These are phyloP conservation scores for Ennomos erosarius DNA, from an alignment of 2,888 invertebrate genomes.

Conservation along the genomic window DNA sequence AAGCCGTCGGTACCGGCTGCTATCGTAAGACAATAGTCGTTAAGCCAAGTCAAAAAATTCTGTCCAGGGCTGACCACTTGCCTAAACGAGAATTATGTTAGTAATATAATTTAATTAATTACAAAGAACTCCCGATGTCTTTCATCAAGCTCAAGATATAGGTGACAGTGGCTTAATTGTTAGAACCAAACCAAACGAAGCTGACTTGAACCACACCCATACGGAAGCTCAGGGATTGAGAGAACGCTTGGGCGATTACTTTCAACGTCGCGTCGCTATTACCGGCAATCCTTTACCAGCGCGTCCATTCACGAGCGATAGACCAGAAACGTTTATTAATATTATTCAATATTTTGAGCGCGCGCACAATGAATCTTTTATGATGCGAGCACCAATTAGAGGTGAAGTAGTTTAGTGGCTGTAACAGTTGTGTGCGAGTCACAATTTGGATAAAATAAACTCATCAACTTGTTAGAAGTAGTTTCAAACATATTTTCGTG, in stretches of 20 bases:
- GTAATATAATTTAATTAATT: no score
- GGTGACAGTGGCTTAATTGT: no score
- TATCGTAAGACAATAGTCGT: no score
- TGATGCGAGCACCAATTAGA: conserved; percentile 50
- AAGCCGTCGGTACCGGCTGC: no score
- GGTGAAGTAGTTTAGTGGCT: conserved; percentile 22
- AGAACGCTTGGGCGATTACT: conserved; percentile 61
- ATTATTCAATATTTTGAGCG: conserved; percentile 77
- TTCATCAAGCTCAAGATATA: no score
- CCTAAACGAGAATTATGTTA: no score
- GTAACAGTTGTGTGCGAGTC: not conserved
- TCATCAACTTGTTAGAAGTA: no score
- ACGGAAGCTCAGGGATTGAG: conserved; percentile 65
- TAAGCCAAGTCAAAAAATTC: no score
- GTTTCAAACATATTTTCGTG: no score
- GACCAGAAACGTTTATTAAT: conserved; percentile 73
- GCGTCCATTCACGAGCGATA: conserved; percentile 73
- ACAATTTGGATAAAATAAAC: no score
- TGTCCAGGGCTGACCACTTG: no score
- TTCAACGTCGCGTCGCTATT: conserved; percentile 63
- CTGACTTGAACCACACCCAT: conserved; percentile 49
- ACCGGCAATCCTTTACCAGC: conserved; percentile 75
- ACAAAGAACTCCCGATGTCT: no score
- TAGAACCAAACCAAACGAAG: not conserved
- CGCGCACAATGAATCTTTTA: conserved; percentile 57